Conservation (phyloP, 53 echinoderm and acorn worm species). For the Paelopatides confundens region DNA sequence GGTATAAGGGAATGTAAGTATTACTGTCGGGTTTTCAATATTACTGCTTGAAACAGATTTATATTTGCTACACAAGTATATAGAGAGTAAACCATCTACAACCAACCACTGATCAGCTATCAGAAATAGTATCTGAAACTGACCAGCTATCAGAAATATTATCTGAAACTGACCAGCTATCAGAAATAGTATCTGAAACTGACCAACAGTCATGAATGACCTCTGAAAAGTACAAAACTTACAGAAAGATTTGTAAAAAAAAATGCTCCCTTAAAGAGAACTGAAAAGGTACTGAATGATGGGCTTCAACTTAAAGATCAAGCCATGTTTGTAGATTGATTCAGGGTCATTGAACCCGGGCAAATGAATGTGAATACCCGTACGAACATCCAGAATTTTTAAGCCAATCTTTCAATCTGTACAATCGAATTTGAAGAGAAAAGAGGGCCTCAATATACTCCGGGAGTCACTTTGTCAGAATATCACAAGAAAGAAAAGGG, state of each 20-base stretch:
- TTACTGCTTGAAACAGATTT: too few relatives aligned
- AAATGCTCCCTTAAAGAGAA: conserved; percentile 5
- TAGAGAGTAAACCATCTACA: too few relatives aligned
- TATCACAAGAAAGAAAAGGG: conserved; percentile 22
- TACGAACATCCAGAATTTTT: background rate
- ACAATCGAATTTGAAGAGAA: conserved; percentile 28
- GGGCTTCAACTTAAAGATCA: conserved; percentile 22
- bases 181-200: background rate
- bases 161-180: background rate
- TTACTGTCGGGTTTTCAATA: too few relatives aligned
- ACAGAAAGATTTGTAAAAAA: background rate
- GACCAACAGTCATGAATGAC: background rate
- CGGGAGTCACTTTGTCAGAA: conserved; percentile 36
- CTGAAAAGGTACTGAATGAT: conserved; percentile 34
- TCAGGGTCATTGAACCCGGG: conserved; percentile 18
- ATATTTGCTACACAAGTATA: too few relatives aligned
- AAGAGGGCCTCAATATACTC: conserved; percentile 43
- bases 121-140: background rate
- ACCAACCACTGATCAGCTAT: background rate
- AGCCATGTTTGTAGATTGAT: conserved; percentile 16
- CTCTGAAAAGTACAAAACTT: background rate
- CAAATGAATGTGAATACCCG: background rate
- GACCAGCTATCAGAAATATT: background rate
- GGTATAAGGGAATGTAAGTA: too few relatives aligned
- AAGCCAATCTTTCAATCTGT: conserved; percentile 8